Conservation (phyloP, 23 tunicate genomes). For the Pegea sp. region DNA sequence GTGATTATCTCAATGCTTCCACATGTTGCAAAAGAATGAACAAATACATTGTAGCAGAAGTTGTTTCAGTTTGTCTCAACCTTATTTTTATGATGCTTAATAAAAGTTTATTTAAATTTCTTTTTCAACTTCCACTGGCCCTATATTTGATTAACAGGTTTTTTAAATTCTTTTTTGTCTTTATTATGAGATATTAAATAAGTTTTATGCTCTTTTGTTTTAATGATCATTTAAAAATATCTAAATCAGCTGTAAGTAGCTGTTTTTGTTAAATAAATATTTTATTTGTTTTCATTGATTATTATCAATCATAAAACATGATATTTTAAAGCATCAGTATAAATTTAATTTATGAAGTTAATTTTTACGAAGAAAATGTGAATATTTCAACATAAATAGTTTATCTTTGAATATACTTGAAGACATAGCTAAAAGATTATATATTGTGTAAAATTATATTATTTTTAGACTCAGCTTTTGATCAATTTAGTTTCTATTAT, state of each 20-base stretch:
- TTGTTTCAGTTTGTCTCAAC: conserved; percentile 10
- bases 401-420: neutral
- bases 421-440: neutral
- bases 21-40: conserved; percentile 66
- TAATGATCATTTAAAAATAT: too few relatives aligned
- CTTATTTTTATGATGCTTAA: conserved; percentile 14
- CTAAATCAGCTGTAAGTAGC: too few relatives aligned
- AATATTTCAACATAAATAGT: neutral
- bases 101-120: conserved; percentile 48
- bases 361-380: too few relatives aligned
- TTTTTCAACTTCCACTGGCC: conserved; percentile 32
- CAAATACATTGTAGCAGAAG: conserved; percentile 54
- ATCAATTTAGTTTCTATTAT: too few relatives aligned
- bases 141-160: conserved; percentile 30
- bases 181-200: neutral
- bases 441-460: neutral
- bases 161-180: neutral
- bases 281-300: too few relatives aligned
- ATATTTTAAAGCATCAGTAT: neutral
- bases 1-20: conserved; percentile 91
- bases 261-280: too few relatives aligned
- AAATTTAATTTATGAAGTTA: too few relatives aligned
- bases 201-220: neutral
- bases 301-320: too few relatives aligned
- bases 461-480: too few relatives aligned